Conservation (phyloP, 2,113 vertebrate species). For the Emberiza fucata region DNA sequence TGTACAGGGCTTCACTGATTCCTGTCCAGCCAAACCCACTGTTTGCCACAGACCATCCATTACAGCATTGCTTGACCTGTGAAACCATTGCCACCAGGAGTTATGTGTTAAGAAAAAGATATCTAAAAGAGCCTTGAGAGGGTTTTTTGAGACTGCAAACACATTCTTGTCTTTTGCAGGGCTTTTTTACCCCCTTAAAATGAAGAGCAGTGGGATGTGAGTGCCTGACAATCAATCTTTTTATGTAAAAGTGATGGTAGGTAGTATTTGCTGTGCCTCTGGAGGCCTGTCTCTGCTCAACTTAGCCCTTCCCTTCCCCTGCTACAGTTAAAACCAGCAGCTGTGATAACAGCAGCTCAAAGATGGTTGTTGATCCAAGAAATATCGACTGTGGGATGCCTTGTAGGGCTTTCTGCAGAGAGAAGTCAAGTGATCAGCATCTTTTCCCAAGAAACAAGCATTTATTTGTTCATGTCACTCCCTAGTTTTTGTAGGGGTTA, state of each 20-base stretch:
- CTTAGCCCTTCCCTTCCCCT: background rate
- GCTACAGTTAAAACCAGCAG: background rate
- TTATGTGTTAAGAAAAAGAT: background rate
- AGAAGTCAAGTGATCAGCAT: background rate
- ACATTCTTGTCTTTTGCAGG: background rate
- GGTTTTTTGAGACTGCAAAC: background rate
- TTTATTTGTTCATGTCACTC: background rate
- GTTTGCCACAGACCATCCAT: background rate
- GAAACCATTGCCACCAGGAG: background rate
- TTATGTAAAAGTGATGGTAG: background rate
- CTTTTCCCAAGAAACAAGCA: background rate
- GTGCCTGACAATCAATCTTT: background rate
- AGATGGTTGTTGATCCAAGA: background rate
- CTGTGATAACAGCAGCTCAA: background rate
- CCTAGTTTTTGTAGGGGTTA: background rate
- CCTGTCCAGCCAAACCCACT: background rate
- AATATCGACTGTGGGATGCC: background rate
- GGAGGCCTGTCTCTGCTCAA: background rate
- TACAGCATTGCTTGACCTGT: background rate
- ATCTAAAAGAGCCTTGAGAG: background rate
- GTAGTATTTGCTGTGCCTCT: background rate
- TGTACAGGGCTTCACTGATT: background rate
- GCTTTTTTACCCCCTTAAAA: accelerated
- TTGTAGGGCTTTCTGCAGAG: background rate
- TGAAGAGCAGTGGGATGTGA: background rate